These are phyloP conservation scores for Heptranchias perlo DNA, from an alignment of 2,113 vertebrate species.

Conservation along the genomic window DNA sequence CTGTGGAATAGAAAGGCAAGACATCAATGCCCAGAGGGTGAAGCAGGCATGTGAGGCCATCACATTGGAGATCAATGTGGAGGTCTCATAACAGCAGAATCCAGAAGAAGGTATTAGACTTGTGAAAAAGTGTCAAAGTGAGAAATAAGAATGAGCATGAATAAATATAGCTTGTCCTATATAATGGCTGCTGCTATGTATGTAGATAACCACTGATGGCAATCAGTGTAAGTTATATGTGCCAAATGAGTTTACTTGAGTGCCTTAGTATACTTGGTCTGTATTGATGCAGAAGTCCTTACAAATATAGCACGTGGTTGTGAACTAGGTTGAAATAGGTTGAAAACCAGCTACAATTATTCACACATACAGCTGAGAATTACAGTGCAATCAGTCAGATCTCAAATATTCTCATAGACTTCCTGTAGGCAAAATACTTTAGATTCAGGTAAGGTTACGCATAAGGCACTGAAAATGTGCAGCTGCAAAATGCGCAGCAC, in stretches of 20 bases:
- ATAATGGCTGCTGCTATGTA: not conserved
- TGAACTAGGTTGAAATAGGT: not conserved
- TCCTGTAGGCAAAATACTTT: conserved; percentile 21
- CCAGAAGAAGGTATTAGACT: not conserved
- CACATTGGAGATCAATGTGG: not conserved
- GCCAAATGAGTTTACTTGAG: not conserved
- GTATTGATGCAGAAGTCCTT: not conserved
- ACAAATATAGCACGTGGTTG: not conserved
- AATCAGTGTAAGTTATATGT: not conserved
- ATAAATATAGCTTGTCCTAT: not conserved
- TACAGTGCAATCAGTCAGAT: conserved; percentile 2
- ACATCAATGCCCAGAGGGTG: not conserved
- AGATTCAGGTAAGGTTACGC: not conserved
- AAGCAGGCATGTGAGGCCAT: not conserved
- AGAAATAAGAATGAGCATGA: not conserved
- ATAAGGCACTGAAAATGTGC: not conserved
- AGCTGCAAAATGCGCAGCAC: not conserved
- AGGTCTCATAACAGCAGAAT: not conserved
- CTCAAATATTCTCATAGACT: not conserved
- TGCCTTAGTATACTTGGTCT: not conserved
- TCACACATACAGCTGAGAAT: not conserved
- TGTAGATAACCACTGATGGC: not conserved
- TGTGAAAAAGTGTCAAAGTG: not conserved
- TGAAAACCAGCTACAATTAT: not conserved
- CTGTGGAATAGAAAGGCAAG: not conserved